Base-by-base conservation (phyloP, 2,888 invertebrate genomes). In the Halictus ligatus region DNA sequence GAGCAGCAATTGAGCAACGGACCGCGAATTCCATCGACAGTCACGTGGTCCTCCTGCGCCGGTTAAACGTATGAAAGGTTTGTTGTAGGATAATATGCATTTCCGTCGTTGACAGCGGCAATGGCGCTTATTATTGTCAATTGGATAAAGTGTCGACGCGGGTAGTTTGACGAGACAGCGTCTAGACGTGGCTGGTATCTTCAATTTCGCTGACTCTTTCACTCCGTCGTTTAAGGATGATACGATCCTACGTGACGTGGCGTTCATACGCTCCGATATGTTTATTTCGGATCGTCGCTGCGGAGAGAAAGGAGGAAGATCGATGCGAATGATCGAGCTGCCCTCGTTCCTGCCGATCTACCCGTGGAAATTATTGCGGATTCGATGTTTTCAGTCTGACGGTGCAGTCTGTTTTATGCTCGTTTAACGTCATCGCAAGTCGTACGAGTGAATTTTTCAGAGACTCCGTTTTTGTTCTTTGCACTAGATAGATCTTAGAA, bases 141-240 rank as follows among this genome's bases (percentile, higher is more conserved):
- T 94, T 94, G 94, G 92, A 91, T 92, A 90, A 94, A 94, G 92
- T 91, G 94, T 93, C 92, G 90, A 89, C 89, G 84, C 87, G 79
- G 84, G 84, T 87, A 91, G 89, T 93, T 93, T 94, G 94, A 93
- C 93, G 92, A 94, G 94, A 94, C 94, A 92, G 92, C 91, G 94
- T 94, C 94, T 94, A 94, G 94, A 94, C 94, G 87, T 82, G 89
- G 81, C 90, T 92, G 92, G 91, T 91, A 91, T 90, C 91, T 91
- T 90, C 90, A 91, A 91, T 91, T 91, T 91, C 83, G 90, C 85
- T 83, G 80, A 81, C 81, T 86, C 91, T 83, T 85, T 88, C 89
- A 67, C 58, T 72, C 58, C 81, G 79, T 85, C 88, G 82, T 89
- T 86, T 84, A 80, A 83, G 80, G 86, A 80, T 82, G 88, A 84